Base-by-base conservation (phyloP, 2,797 vertebrate species). In the Eutrigla gurnardus region DNA sequence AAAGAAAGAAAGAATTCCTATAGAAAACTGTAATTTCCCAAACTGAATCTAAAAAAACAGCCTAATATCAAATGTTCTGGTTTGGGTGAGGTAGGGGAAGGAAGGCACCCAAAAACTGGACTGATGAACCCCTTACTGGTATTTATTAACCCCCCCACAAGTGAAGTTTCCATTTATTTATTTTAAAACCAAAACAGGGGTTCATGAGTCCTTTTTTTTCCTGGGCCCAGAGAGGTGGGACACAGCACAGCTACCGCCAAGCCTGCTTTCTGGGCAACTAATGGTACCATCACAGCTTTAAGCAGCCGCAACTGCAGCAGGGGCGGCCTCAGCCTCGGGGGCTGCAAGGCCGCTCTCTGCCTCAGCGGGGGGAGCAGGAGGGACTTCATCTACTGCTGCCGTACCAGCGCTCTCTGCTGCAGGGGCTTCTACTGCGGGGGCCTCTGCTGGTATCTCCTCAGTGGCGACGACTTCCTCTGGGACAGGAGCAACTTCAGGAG, bases 341-440 rank as follows among this genome's bases (percentile, higher is more conserved):
- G 79, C 86, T 57, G 63, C 71, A 42, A 76, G 18, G 58, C 36
- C 80, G 45, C 74, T 68, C 71, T 89, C 86, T 46, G 77, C 80
- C n/a, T 87, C 85, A 65, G 86, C 42, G 0, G 74, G 49, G 42
- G 83, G 65, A 74, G 78, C 35, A 36, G 77, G 68, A 65, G 66
- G 60, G 72, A 13, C 76, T 71, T 89, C 84, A 54, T 89, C 90
- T 87, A 86, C 82, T 72, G 84, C 74, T 68, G 83, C 79, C 83
- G 39, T 92, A 93, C 86, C 90, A 42, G 81, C 18, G 33, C 74
- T 87, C 73, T 92, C 92, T 42, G 73, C 78, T 45, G 83, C 73
- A 2, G 88, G 73, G 13, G 70, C 59, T 17, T 61, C 59, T 5
- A 5, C 40, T 5, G 40, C 59, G 10, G 63, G 50, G 25, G 53